phyloP scores from a whole-genome alignment of 1,140 invertebrate genomes.

The Penaeus indicus region DNA sequence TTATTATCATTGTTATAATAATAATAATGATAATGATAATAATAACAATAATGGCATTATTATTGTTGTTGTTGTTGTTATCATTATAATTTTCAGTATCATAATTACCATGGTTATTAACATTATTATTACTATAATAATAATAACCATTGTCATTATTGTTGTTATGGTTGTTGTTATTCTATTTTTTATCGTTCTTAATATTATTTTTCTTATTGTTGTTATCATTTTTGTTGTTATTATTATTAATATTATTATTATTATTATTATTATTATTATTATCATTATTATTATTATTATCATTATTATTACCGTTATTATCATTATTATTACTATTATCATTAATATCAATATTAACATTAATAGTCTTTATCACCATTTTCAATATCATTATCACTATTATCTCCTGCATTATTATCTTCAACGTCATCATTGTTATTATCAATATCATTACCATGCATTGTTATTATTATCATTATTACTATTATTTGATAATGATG shows the following conservation, averaged over 20 bases:
- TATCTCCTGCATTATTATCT: too few species aligned
- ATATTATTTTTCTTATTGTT: not conserved
- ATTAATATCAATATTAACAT: not conserved
- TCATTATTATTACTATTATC: not conserved
- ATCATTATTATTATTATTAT: not conserved
- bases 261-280: not conserved
- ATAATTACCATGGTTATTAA: too few species aligned
- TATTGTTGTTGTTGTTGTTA: too few species aligned
- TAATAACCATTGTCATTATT: not conserved
- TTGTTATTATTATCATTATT: not conserved
- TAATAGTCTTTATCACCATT: not conserved
- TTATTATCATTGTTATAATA: too few species aligned
- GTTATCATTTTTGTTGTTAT: not conserved
- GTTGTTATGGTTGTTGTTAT: not conserved
- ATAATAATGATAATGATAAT: too few species aligned
- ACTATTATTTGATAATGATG: not conserved
- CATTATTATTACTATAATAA: not conserved
- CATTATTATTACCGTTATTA: not conserved
- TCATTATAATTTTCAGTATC: too few species aligned
- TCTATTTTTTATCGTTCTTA: not conserved
- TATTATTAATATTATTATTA: not conserved
- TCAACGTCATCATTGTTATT: too few species aligned
- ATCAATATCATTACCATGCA: too few species aligned
- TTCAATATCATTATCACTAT: too few species aligned
- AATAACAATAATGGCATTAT: too few species aligned